These are phyloP conservation scores for Onychostoma macrolepis DNA, from an alignment of 2,113 vertebrate genomes.

Conservation along the genomic window DNA sequence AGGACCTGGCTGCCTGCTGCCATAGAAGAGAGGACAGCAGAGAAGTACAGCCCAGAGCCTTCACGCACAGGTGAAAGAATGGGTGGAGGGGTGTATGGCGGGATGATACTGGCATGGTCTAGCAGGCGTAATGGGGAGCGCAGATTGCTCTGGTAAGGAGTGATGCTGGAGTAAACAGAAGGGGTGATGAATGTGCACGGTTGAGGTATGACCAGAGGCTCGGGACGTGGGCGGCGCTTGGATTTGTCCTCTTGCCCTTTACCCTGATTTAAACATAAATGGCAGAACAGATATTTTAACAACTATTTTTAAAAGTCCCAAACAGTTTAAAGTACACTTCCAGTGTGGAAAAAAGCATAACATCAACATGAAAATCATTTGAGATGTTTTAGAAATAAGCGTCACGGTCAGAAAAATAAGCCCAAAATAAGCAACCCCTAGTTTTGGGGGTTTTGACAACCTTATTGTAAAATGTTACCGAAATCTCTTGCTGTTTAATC, in stretches of 20 bases:
- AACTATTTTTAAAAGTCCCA: neutral
- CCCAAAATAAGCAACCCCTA: neutral
- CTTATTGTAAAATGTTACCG: too few relatives aligned
- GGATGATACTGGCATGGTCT: slow-evolving; percentile 85
- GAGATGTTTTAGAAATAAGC: neutral
- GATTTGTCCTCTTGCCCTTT: slow-evolving; percentile 82
- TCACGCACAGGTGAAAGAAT: slow-evolving; percentile 96
- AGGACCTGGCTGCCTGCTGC: slow-evolving; percentile 80
- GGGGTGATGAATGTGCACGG: slow-evolving; percentile 91
- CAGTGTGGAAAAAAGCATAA: neutral
- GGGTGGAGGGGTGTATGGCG: slow-evolving; percentile 96
- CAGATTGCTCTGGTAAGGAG: slow-evolving; percentile 93
- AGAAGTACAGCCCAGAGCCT: slow-evolving; percentile 96
- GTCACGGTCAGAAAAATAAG: neutral
- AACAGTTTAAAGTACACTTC: neutral
- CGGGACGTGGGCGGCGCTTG: slow-evolving; percentile 90
- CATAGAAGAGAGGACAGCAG: slow-evolving; percentile 88
- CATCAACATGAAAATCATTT: neutral
- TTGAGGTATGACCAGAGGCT: slow-evolving; percentile 96
- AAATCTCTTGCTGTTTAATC: too few relatives aligned
- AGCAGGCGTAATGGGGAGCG: slow-evolving; percentile 91
- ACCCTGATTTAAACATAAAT: slow-evolving; percentile 50
- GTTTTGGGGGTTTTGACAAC: too few relatives aligned
- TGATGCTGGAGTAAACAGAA: slow-evolving; percentile 90
- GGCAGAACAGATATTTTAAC: neutral